phyloP scores from a whole-genome alignment of 2,113 vertebrate genomes.

The Clupea harengus region DNA sequence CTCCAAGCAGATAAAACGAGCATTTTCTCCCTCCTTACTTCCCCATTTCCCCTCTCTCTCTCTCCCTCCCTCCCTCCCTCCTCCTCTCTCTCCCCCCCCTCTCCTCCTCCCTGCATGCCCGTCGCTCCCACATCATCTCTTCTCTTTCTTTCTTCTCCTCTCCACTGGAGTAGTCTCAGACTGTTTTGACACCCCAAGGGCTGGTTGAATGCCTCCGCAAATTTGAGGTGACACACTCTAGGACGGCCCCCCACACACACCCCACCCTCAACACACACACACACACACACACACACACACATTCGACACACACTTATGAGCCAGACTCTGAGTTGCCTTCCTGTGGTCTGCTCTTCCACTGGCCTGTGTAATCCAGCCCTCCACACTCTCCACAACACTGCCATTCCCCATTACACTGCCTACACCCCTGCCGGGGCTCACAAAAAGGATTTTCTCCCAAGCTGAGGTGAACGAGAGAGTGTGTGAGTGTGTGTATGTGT shows the following conservation, averaged over 20 bases:
- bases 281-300: background rate
- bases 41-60: background rate
- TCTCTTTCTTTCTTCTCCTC: background rate
- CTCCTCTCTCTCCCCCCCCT: background rate
- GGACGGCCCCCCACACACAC: background rate
- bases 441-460: background rate
- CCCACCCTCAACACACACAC: background rate
- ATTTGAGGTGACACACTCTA: background rate
- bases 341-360: background rate
- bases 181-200: constrained; percentile 13
- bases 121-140: background rate
- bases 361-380: background rate
- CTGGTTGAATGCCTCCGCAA: constrained; percentile 9
- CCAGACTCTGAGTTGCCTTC: background rate
- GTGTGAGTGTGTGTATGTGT: background rate
- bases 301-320: background rate
- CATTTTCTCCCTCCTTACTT: background rate
- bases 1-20: constrained; percentile 21
- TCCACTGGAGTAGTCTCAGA: background rate
- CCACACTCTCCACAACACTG: background rate
- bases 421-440: background rate
- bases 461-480: background rate
- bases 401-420: background rate
- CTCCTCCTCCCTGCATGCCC: background rate
- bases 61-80: background rate